Base-by-base conservation (phyloP, 2,888 invertebrate genomes). In the Callimorpha dominula region DNA sequence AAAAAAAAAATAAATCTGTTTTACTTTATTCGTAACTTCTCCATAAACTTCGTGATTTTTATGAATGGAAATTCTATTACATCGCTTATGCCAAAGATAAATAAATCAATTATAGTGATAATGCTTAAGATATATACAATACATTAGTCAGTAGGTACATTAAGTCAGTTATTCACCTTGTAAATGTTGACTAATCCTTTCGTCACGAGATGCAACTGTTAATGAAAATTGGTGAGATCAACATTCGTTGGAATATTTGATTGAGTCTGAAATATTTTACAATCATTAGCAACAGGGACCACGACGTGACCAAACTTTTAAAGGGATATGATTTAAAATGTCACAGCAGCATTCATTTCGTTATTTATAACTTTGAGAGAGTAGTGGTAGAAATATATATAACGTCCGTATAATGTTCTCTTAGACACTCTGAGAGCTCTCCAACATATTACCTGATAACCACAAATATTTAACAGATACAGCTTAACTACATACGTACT, bases 401-500 rank as follows among this genome's bases (percentile, higher is more conserved):
- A 20, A 6, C 57, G 11, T 20, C 11, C 17, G 17, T 2, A 52
- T n/a, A 5, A 52, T 31, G n/a, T 15, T 52, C 54, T n/a, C 9
- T n/a, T n/a, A 9, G n/a, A 54, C n/a, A 52, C 52, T 52, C 6
- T 52, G 15, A 52, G 52, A 8, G 17, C 20, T 57, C 20, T 20
- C 57, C 12, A 20, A 20, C 5, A 57, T 57, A 12, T 57, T 57
- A 17, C 31, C 31, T 14, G 62, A 40, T 62, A 62, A 31, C 8
- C 14, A 40, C 7, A 62, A 15, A 40, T 64, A 70, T n/a, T 40
- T 50, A 64, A 14, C 49, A 12, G 6, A 14, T 40, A 20, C 43
- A 68, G 17, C 17, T 70, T 66, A 67, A 63, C 40, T 65, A 52
- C n/a, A 89, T 96, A 96, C 96, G 92, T 97, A 96, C 97, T 97